These are phyloP conservation scores for Catocala fraxini DNA, from an alignment of 2,888 invertebrate genomes.

Conservation along the genomic window DNA sequence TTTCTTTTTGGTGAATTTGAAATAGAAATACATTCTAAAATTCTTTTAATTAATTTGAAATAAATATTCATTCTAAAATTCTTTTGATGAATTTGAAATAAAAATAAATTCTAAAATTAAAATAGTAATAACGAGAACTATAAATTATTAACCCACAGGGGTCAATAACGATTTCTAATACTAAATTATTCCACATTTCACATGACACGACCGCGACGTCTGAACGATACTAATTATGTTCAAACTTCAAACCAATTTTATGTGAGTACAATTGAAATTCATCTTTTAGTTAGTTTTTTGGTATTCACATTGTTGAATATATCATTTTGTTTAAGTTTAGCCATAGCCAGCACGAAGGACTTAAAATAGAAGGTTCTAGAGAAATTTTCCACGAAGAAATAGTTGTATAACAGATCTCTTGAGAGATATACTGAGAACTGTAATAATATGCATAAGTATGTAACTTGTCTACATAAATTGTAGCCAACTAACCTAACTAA, in stretches of 20 bases:
- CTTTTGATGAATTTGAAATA: background rate
- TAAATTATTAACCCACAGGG: background rate
- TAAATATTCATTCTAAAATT: too few relatives aligned
- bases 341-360: constrained; percentile 10
- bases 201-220: background rate
- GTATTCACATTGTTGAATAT: constrained; percentile 33
- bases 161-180: background rate
- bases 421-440: background rate
- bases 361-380: background rate
- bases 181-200: background rate
- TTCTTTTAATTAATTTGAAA: too few relatives aligned
- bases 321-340: constrained; percentile 31
- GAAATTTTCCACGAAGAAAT: background rate
- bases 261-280: constrained; percentile 23
- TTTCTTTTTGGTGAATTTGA: too few relatives aligned
- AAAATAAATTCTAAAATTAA: background rate
- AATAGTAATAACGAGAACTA: too few relatives aligned
- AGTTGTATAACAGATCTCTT: background rate
- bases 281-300: constrained; percentile 8
- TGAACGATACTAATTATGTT: background rate
- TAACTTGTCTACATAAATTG: too few relatives aligned
- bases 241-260: constrained; percentile 9
- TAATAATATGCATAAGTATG: too few relatives aligned
- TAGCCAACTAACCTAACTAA: too few relatives aligned
- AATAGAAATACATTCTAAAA: too few relatives aligned